Evolutionary conservation across 2,797 vertebrate genomes (phyloP).

Genomic region (Silurus lanzhouensis): DNA sequence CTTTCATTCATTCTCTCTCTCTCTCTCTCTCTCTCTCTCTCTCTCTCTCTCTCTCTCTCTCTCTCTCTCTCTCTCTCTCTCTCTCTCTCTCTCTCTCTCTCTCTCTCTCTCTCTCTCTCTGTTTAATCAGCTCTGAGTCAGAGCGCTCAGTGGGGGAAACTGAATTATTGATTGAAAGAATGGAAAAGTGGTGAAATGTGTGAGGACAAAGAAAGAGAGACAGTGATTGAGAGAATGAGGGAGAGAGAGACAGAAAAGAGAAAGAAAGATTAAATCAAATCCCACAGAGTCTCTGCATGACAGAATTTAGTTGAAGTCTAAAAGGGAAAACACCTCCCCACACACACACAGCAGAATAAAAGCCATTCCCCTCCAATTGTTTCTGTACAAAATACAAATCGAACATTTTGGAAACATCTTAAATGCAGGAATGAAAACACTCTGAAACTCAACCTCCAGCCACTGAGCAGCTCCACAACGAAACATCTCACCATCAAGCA

Average conservation of each 20-base stretch:
- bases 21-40: conserved; percentile 15
- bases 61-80: conserved; percentile 18
- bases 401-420: neutral
- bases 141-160: conserved; percentile 66
- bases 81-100: conserved; percentile 45
- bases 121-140: conserved; percentile 71
- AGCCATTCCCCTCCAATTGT: neutral
- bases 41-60: conserved; percentile 43
- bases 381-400: neutral
- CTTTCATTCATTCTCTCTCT: neutral
- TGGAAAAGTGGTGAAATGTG: conserved; percentile 48
- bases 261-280: neutral
- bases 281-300: too few relatives aligned
- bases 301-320: too few relatives aligned
- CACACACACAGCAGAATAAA: too few relatives aligned
- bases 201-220: conserved; percentile 1
- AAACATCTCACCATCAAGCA: too few relatives aligned
- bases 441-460: too few relatives aligned
- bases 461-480: too few relatives aligned
- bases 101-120: conserved; percentile 38
- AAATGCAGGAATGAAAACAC: neutral
- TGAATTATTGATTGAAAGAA: conserved; percentile 72
- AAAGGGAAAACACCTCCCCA: too few relatives aligned
- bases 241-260: neutral
- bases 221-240: neutral